These are phyloP conservation scores for Chionoecetes opilio DNA, from an alignment of 1,140 invertebrate genomes.

Conservation along the genomic window DNA sequence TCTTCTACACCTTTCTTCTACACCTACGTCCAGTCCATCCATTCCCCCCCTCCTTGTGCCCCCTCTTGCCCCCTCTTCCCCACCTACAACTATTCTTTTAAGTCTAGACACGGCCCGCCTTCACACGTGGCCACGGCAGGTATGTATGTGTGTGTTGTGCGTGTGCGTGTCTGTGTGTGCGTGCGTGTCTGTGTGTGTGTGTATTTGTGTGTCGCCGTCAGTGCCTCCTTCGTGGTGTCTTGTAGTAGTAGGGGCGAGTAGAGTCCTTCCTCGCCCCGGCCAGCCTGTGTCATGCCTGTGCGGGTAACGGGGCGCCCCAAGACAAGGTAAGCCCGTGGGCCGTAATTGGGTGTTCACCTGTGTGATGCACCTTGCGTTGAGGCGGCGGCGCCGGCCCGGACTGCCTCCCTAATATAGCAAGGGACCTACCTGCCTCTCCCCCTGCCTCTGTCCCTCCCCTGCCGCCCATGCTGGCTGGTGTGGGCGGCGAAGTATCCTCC, in stretches of 20 bases:
- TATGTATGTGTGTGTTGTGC: constrained; percentile 44
- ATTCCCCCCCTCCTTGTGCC: background rate
- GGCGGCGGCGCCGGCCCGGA: constrained; percentile 9
- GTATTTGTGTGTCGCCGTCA: background rate
- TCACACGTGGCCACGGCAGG: background rate
- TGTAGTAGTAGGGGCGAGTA: too few species aligned
- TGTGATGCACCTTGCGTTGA: constrained; percentile 13
- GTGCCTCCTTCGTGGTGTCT: background rate
- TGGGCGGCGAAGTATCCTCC: background rate
- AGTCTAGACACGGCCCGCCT: too few species aligned
- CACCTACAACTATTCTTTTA: too few species aligned
- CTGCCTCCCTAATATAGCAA: constrained; percentile 51
- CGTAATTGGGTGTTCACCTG: constrained; percentile 25
- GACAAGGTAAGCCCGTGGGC: constrained; percentile 21
- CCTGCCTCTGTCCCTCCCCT: background rate
- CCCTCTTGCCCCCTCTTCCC: background rate
- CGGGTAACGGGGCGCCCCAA: background rate
- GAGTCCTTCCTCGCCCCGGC: background rate
- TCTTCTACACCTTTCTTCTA: background rate
- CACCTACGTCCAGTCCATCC: too few species aligned
- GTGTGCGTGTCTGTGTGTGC: background rate
- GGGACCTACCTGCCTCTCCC: background rate
- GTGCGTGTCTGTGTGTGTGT: constrained; percentile 51
- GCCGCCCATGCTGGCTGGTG: constrained; percentile 3
- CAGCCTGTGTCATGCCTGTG: background rate